Conservation (phyloP, 1,140 invertebrate genomes). For the Rhysida immarginata region DNA sequence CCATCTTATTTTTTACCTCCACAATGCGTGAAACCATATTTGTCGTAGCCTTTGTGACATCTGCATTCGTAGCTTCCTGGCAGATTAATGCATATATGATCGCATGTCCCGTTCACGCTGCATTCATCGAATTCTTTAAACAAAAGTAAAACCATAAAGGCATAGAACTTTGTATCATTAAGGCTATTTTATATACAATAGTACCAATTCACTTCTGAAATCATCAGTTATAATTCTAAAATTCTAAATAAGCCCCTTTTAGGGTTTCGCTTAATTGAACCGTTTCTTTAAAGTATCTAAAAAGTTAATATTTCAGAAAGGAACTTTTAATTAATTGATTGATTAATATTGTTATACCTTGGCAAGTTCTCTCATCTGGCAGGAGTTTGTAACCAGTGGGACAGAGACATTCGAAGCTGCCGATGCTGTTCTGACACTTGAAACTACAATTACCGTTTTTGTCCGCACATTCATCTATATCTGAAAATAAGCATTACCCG, state of each 20-base stretch:
- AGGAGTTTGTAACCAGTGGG: slow-evolving; percentile 26
- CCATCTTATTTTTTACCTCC: not conserved
- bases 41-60: slow-evolving; percentile 32
- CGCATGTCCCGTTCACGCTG: slow-evolving; percentile 17
- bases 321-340: not conserved
- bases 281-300: too few species aligned
- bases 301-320: too few species aligned
- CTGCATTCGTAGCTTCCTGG: slow-evolving; percentile 22
- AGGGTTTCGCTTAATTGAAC: too few species aligned
- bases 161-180: too few species aligned
- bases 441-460: slow-evolving; percentile 45
- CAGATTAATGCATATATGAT: slow-evolving; percentile 27
- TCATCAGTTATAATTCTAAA: too few species aligned
- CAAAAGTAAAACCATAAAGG: too few species aligned
- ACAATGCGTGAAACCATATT: slow-evolving; percentile 7
- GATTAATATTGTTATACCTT: slow-evolving; percentile 33
- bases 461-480: slow-evolving; percentile 50
- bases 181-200: too few species aligned
- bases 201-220: too few species aligned
- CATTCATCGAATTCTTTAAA: slow-evolving; percentile 38
- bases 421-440: slow-evolving; percentile 51
- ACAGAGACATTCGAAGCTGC: slow-evolving; percentile 44
- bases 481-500: too few species aligned
- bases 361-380: slow-evolving; percentile 37
- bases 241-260: too few species aligned